Conservation (phyloP, 2,888 invertebrate genomes). For the Cheiracanthium punctorium region DNA sequence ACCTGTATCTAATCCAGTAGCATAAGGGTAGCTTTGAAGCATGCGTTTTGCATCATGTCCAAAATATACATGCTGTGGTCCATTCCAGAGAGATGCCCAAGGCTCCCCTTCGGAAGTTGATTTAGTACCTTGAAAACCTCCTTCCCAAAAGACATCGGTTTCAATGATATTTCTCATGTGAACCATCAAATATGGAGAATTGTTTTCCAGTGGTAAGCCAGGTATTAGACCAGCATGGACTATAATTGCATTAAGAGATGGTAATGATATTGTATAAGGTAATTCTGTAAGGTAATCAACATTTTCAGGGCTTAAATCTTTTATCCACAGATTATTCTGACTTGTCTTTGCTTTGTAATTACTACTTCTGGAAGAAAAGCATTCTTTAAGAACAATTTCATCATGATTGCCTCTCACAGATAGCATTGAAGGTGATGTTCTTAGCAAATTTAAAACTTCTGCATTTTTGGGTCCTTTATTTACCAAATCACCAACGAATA, state of each 20-base stretch:
- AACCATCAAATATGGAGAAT: constrained; percentile 74
- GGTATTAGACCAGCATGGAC: constrained; percentile 76
- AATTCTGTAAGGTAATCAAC: constrained; percentile 74
- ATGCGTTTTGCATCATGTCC: constrained; percentile 76
- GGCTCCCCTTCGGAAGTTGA: constrained; percentile 73
- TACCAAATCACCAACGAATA: constrained; percentile 75
- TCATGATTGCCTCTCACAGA: constrained; percentile 76
- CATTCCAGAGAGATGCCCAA: constrained; percentile 75
- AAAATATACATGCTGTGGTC: constrained; percentile 76
- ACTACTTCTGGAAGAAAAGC: constrained; percentile 51
- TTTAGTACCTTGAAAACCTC: constrained; percentile 71
- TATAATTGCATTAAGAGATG: constrained; percentile 74
- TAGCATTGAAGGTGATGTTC: constrained; percentile 66
- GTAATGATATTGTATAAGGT: constrained; percentile 76
- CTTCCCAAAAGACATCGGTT: constrained; percentile 70
- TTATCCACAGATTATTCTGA: constrained; percentile 74
- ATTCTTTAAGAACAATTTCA: constrained; percentile 74
- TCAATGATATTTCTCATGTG: constrained; percentile 75
- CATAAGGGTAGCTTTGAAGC: constrained; percentile 73
- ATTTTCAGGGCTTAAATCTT: constrained; percentile 73
- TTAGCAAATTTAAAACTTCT: constrained; percentile 73
- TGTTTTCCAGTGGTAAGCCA: constrained; percentile 73
- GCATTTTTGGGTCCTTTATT: constrained; percentile 76
- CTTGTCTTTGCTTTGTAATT: constrained; percentile 70
- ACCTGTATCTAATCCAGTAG: constrained; percentile 77